A percentile compares a stretch with the other conserved stretches of the same genome.
Evolutionary conservation across 2,888 invertebrate species (phyloP).

Genomic region (Tipula confusa): DNA sequence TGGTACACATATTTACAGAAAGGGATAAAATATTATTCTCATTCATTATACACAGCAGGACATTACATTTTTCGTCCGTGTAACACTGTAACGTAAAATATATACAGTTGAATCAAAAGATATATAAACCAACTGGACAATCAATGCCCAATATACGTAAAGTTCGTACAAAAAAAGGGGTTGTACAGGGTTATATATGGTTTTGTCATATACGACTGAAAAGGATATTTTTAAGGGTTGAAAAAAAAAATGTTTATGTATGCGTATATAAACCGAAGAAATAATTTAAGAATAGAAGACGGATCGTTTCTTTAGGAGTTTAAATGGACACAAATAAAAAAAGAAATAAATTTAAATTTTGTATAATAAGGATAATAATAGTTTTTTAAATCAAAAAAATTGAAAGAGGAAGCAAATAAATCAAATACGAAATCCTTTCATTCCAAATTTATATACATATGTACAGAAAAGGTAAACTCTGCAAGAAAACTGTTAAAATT

Average conservation of each 20-base stretch:
- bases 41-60: not conserved
- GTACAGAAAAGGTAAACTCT: not conserved
- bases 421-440: constrained; percentile 25
- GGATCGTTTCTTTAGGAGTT: not conserved
- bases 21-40: not conserved
- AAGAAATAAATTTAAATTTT: constrained; percentile 9
- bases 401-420: constrained; percentile 7
- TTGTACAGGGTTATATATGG: constrained; percentile 25
- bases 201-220: not conserved
- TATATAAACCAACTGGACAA: not conserved
- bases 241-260: too few relatives aligned
- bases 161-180: not conserved
- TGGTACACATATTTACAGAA: not conserved
- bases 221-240: constrained; percentile 25
- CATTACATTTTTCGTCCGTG: not conserved
- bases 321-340: constrained; percentile 21
- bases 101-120: not conserved
- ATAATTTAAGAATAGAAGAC: constrained; percentile 20
- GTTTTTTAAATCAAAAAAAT: constrained; percentile 4
- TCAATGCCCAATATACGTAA: not conserved
- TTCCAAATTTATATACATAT: not conserved
- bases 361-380: not conserved
- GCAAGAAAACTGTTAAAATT: not conserved
- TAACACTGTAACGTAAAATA: not conserved
- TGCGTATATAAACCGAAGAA: not conserved